Evolutionary conservation across 2,888 invertebrate genomes (phyloP).

Genomic region (Heliconius sara): DNA sequence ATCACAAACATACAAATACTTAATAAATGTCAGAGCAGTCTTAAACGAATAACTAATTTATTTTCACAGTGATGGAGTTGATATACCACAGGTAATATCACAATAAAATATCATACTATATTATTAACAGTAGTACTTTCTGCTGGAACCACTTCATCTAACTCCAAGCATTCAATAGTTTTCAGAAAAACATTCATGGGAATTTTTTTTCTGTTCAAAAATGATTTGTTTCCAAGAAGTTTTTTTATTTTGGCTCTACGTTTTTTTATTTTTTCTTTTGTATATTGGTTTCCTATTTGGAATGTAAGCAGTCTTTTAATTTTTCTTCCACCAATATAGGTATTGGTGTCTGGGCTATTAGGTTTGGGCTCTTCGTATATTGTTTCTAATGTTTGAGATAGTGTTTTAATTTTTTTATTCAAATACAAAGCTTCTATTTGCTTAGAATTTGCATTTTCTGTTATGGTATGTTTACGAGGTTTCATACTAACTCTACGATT

Average conservation of each 20-base stretch:
- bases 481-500: constrained; percentile 80
- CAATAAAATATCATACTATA: constrained; percentile 40
- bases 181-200: constrained; percentile 84
- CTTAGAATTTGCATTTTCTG: constrained; percentile 71
- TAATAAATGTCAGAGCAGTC: constrained; percentile 29
- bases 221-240: constrained; percentile 79
- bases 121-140: constrained; percentile 56
- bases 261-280: constrained; percentile 84
- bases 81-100: constrained; percentile 59
- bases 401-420: constrained; percentile 81
- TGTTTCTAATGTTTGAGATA: constrained; percentile 84
- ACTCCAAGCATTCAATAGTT: constrained; percentile 80
- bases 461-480: constrained; percentile 71
- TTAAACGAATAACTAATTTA: constrained; percentile 7
- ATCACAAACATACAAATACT: constrained; percentile 16
- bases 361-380: constrained; percentile 86
- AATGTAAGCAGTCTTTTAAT: constrained; percentile 85
- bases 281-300: constrained; percentile 75
- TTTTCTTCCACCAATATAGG: constrained; percentile 81
- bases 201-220: constrained; percentile 78
- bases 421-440: constrained; percentile 83
- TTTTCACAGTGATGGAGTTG: constrained; percentile 29
- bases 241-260: constrained; percentile 84
- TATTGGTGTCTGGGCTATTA: constrained; percentile 66
- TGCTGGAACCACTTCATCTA: constrained; percentile 71